Evolutionary conservation across 1,140 invertebrate genomes (phyloP).

Genomic region (Lanistes nyassanus): DNA sequence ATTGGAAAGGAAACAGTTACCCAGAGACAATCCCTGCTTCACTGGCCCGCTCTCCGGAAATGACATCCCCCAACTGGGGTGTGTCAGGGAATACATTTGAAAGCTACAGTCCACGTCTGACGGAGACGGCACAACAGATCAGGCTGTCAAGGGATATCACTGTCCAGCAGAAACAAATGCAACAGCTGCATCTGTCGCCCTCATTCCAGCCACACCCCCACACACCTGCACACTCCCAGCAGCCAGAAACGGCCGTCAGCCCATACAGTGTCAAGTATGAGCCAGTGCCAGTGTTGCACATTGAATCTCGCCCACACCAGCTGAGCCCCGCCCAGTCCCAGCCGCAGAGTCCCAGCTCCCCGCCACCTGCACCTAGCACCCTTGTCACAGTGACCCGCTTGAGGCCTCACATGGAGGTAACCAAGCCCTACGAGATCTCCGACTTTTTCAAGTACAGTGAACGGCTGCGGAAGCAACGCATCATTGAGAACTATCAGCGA

Average conservation of each 20-base stretch:
- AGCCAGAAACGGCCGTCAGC: not conserved
- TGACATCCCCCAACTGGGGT: too few species aligned
- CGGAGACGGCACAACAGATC: not conserved
- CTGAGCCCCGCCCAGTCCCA: slow-evolving; percentile 14
- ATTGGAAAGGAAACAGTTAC: slow-evolving; percentile 9
- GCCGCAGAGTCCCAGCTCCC: slow-evolving; percentile 27
- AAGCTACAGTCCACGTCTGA: slow-evolving; percentile 19
- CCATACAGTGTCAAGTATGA: not conserved
- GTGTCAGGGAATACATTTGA: slow-evolving; percentile 1
- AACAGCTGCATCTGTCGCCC: not conserved
- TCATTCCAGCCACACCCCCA: not conserved
- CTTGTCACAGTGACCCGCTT: slow-evolving; percentile 51
- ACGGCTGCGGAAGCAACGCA: slow-evolving; percentile 79
- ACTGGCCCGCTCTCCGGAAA: too few species aligned
- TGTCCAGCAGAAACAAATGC: not conserved
- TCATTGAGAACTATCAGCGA: slow-evolving; percentile 53
- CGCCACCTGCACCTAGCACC: slow-evolving; percentile 36
- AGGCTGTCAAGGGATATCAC: slow-evolving; percentile 9
- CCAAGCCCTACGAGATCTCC: slow-evolving; percentile 95
- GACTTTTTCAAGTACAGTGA: slow-evolving; percentile 98
- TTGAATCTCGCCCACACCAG: slow-evolving; percentile 13
- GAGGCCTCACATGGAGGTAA: slow-evolving; percentile 83
- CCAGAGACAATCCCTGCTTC: too few species aligned
- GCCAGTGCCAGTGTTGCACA: slow-evolving; percentile 13
- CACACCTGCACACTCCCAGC: too few species aligned